Evolutionary conservation across 2,888 invertebrate species (phyloP), one percentile per base, ranked within the genome.

Genomic region (Cerastis leucographa): DNA sequence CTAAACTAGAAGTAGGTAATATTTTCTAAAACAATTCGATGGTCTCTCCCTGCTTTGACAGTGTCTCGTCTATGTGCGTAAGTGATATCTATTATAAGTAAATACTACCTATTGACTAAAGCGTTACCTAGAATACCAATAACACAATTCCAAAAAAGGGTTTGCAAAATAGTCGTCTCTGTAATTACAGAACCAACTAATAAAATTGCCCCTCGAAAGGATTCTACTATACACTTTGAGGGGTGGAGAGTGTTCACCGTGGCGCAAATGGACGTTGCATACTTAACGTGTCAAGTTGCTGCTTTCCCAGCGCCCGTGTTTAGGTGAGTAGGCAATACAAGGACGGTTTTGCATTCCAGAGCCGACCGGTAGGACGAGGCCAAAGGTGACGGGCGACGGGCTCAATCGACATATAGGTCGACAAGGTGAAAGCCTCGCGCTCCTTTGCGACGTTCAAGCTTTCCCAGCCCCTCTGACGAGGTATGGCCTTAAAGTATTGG

Each of bases 381-480:
- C 98, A 72, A 97, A 97, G 92, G 95, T 98, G 90, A 97, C 97
- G 86, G 97, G 97, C 84, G 97, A 97, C 92, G 97, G 97, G 78
- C 95, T 97, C 87, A 97, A 97, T 92, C 97, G 97, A 86, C 95
- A 97, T 87, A 94, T 97, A 90, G 96, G 97, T 89, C 92, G 91
- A 84, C 89, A 89, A 78, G 90, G 88, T 76, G 94, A 95, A 87
- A 97, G 96, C 87, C 97, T 98, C 87, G 97, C 98, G 83, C 97
- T 98, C 88, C 97, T 98, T 89, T 98, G 98, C 93, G 98, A 98
- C 89, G 98, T 98, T 85, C 98, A 98, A 97, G 98, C 98, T 74
- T 98, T 97, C 94, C 98, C 98, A 84, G 97, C 98, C 91, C 98
- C 98, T 83, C 94, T 97, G 70, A 98, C 98, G 97, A 98, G 98